Percentiles rank a stretch among this genome's conserved stretches.
These are phyloP conservation scores for Rotaria sp. DNA, from an alignment of 2,888 invertebrate genomes.

Conservation along the genomic window DNA sequence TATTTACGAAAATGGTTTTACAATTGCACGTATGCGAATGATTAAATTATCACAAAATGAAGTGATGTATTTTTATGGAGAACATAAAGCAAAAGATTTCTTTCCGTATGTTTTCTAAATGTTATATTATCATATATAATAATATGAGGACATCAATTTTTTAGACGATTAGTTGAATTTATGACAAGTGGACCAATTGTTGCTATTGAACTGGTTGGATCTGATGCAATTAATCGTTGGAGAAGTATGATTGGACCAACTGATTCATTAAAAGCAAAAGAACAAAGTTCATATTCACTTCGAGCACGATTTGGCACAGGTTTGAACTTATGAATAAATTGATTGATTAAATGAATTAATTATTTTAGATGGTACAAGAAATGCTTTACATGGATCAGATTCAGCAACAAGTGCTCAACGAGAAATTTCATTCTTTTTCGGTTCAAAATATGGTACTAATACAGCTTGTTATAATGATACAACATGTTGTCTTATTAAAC, in stretches of 20 bases:
- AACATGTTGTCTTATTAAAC: slow-evolving; percentile 71
- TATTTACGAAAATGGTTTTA: slow-evolving; percentile 67
- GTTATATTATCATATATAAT: not conserved
- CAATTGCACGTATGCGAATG: slow-evolving; percentile 65
- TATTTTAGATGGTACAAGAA: slow-evolving; percentile 49
- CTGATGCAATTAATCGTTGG: slow-evolving; percentile 37
- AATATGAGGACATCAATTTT: not conserved
- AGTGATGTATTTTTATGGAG: slow-evolving; percentile 73
- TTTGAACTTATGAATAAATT: not conserved
- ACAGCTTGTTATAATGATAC: slow-evolving; percentile 51
- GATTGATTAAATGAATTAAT: not conserved
- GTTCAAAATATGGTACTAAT: slow-evolving; percentile 46
- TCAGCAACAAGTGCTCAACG: slow-evolving; percentile 63
- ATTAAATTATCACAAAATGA: slow-evolving; percentile 74
- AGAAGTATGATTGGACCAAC: slow-evolving; percentile 38
- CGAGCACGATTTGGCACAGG: slow-evolving; percentile 39
- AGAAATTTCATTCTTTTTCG: slow-evolving; percentile 79
- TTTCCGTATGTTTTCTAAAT: slow-evolving; percentile 57
- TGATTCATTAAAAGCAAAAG: slow-evolving; percentile 34
- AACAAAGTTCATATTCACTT: slow-evolving; percentile 25
- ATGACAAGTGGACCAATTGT: slow-evolving; percentile 62
- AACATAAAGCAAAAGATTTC: slow-evolving; percentile 67
- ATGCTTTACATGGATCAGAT: slow-evolving; percentile 74
- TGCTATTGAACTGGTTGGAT: slow-evolving; percentile 32
- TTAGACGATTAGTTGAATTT: slow-evolving; percentile 65